Conservation (phyloP, 2,113 vertebrate genomes). For the Galemys pyrenaicus region DNA sequence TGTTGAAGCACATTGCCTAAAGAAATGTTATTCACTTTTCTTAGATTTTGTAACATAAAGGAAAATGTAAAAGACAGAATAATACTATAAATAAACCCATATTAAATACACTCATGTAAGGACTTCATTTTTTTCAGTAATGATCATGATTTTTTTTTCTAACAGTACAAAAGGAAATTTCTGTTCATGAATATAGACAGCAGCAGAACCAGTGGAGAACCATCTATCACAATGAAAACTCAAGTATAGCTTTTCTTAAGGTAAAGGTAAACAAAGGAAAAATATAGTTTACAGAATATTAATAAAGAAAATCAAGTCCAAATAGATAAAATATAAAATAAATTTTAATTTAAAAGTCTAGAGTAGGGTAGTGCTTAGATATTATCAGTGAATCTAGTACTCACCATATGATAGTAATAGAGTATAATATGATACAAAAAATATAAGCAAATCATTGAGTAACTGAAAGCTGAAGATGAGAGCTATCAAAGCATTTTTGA, state of each 20-base stretch:
- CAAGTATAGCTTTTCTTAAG: not conserved
- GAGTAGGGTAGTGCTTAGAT: not conserved
- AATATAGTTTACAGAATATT: not conserved
- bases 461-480: not conserved
- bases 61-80: not conserved
- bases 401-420: not conserved
- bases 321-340: too few species aligned
- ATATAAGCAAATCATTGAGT: not conserved
- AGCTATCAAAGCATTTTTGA: not conserved
- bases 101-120: not conserved
- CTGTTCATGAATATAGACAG: constrained; percentile 37
- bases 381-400: not conserved
- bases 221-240: not conserved
- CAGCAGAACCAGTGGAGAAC: not conserved
- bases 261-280: not conserved
- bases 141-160: not conserved
- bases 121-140: not conserved
- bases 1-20: not conserved
- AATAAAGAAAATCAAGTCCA: too few species aligned
- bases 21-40: not conserved
- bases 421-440: not conserved
- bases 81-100: not conserved
- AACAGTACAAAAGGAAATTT: not conserved
- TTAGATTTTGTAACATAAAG: not conserved
- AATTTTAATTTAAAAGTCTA: too few species aligned